phyloP scores from a whole-genome alignment of 2,888 invertebrate genomes.

The Anaspis maculata region DNA sequence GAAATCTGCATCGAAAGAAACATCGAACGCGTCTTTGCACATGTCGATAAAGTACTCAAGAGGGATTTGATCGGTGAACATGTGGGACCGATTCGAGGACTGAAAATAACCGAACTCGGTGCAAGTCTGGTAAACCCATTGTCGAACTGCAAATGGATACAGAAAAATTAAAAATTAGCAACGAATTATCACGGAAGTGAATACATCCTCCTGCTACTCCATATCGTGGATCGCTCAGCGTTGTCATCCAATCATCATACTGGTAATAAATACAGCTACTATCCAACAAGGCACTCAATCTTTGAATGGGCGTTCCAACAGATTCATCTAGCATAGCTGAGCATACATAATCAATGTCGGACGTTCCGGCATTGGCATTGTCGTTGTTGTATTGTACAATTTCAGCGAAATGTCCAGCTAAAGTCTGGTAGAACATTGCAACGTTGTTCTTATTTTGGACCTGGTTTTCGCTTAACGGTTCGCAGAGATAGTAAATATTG shows the following conservation, averaged over 20 bases:
- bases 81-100: constrained; percentile 50
- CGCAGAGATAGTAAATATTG: too few species aligned
- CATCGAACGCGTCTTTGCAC: constrained; percentile 76
- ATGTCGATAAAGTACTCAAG: constrained; percentile 71
- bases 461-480: too few species aligned
- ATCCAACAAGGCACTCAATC: constrained; percentile 68
- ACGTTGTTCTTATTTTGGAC: constrained; percentile 59
- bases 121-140: constrained; percentile 93
- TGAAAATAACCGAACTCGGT: constrained; percentile 95
- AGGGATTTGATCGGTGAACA: constrained; percentile 69
- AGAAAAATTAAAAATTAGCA: too few species aligned
- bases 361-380: constrained; percentile 54
- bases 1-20: constrained; percentile 56
- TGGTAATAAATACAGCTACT: too few species aligned
- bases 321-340: constrained; percentile 59
- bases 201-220: too few species aligned
- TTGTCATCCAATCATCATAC: too few species aligned
- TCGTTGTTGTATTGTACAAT: constrained; percentile 93
- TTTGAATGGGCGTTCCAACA: constrained; percentile 54
- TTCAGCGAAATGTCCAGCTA: constrained; percentile 81
- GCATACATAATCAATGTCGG: constrained; percentile 77
- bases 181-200: too few species aligned
- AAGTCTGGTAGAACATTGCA: constrained; percentile 69
- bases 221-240: too few species aligned
- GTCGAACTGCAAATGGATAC: too few species aligned